Evolutionary conservation across 2,797 vertebrate genomes (phyloP), one percentile per base, ranked within the genome.

Genomic region (Characodon lateralis): DNA sequence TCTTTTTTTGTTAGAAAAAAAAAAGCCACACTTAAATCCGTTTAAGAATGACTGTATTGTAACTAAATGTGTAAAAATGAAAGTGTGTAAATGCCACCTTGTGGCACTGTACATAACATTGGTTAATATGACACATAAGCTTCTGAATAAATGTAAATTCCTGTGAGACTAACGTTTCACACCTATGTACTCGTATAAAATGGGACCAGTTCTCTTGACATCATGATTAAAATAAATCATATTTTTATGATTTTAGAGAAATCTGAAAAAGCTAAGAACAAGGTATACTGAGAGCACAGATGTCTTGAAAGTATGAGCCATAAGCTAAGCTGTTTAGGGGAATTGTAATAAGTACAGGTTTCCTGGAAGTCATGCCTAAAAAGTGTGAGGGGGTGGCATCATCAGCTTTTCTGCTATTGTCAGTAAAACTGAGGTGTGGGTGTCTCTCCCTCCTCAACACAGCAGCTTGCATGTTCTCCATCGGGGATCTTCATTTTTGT

Each of bases 341-440:
- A 87, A 88, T 85, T 73, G 50, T 73, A 18, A 56, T 39, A 28
- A 35, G 6, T 2, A 53, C 50, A 13, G n/a, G 50, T 90, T 95
- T 94, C 94, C 89, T 91, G 84, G 83, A 95, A 94, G 84, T 93
- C 88, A 80, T 89, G 88, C 82, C 80, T 89, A 74, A 7, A 35
- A 28, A 20, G 5, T 13, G 2, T 72, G 87, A 85, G 86, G 78
- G 74, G 89, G 92, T 6, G 84, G 87, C 50, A 18, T 69, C 58
- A 16, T 65, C 68, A n/a, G 53, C 50, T 71, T 86, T 89, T 88
- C 71, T 86, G 61, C 78, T 83, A 71, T 79, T 71, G 74, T 85
- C 83, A 80, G 85, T 87, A 82, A 91, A 90, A 71, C 79, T 78
- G 41, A 73, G 1, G 48, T 8, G 89, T 88, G 85, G 90, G 91